Percentiles rank a stretch among this genome's conserved stretches.
Evolutionary conservation across 2,113 vertebrate genomes (phyloP).

Genomic region (Falco punctatus): DNA sequence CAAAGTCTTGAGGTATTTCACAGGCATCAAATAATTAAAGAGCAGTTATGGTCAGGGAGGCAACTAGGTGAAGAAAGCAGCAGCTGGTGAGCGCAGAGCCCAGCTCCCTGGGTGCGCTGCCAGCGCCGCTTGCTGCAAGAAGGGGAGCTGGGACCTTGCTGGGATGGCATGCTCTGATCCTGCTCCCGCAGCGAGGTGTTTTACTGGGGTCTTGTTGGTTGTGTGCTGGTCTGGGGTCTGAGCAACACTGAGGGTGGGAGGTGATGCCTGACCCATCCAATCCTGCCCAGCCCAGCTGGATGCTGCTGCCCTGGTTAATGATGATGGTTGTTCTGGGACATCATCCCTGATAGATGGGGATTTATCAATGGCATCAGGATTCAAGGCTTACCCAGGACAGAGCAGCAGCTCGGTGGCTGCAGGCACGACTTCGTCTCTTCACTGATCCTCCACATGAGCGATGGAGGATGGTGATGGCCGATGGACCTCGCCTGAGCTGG

Average conservation of each 20-base stretch:
- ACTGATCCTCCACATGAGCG: rapidly evolving
- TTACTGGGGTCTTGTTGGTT: not conserved
- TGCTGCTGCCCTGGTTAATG: rapidly evolving
- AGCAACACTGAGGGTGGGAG: rapidly evolving
- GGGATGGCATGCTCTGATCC: not conserved
- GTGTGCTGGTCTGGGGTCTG: not conserved
- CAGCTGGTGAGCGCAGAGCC: not conserved
- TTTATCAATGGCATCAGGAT: not conserved
- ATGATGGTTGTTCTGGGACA: rapidly evolving
- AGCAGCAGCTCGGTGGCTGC: not conserved
- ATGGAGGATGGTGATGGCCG: rapidly evolving
- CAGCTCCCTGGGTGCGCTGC: not conserved
- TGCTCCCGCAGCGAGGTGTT: rapidly evolving
- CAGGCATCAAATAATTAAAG: conserved; percentile 60
- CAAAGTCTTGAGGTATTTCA: conserved; percentile 36
- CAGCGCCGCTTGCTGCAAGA: not conserved
- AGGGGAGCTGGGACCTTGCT: rapidly evolving
- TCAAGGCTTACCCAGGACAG: not conserved
- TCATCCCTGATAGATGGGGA: not conserved
- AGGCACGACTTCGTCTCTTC: rapidly evolving
- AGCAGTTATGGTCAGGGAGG: not conserved
- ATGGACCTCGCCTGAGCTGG: not conserved
- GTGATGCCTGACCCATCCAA: rapidly evolving
- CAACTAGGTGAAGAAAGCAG: not conserved
- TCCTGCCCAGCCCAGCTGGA: not conserved